These are phyloP conservation scores for Athalia rosae DNA, from an alignment of 2,888 invertebrate genomes.

Conservation along the genomic window DNA sequence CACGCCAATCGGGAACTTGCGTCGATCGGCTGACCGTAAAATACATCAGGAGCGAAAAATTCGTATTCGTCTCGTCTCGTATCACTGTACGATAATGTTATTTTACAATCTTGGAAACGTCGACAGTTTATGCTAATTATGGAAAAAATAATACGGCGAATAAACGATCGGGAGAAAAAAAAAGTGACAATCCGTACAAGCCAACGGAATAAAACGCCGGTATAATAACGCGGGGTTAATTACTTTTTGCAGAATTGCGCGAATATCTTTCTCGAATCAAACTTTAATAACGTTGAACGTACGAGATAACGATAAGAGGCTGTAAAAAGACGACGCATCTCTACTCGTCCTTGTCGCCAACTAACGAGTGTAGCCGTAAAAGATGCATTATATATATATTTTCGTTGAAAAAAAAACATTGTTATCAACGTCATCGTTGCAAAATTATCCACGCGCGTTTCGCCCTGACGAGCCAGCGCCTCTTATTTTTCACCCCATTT, in stretches of 20 bases:
- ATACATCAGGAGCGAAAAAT: constrained; percentile 15
- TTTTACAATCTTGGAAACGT: no score
- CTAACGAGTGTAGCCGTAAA: no score
- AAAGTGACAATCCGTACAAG: background rate
- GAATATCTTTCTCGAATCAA: background rate
- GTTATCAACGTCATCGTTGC: background rate
- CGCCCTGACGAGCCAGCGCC: no score
- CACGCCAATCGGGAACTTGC: constrained; percentile 1
- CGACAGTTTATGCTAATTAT: no score
- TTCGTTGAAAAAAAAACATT: background rate
- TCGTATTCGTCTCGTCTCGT: no score
- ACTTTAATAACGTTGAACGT: background rate
- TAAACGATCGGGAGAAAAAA: no score
- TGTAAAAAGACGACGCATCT: no score
- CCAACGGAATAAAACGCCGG: background rate
- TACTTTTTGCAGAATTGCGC: background rate
- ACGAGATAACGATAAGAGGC: background rate
- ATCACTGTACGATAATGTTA: no score
- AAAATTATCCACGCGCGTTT: no score
- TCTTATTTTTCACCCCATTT: no score
- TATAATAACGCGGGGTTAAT: background rate
- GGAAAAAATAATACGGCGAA: no score
- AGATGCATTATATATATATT: background rate
- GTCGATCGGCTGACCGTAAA: background rate
- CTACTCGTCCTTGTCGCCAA: no score